Evolutionary conservation across 1,140 invertebrate species (phyloP), one percentile per base, ranked within the genome.

Genomic region (Eulimnadia texana): DNA sequence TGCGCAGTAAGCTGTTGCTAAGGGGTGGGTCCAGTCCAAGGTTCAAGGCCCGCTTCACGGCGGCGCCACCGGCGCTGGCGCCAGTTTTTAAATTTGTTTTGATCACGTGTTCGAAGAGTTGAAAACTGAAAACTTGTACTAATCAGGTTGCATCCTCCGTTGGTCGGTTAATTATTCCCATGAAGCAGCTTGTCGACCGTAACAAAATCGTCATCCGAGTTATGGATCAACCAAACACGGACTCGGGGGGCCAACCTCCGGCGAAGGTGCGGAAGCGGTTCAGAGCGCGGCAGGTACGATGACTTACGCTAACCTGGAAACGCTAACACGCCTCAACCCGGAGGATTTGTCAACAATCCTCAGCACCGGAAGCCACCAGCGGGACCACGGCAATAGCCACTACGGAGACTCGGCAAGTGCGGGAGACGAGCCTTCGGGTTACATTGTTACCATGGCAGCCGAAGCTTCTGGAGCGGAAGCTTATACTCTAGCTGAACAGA

Each of bases 241-340:
- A 42, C 16, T 42, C 33, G 6, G 33, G 33, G 6, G 33, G 33
- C 16, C 33, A 42, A 42, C 33, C 33, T 9, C 33, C 27, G 13
- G 24, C 55, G 11, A 33, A 29, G 55, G 33, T 57, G 3, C 55
- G 28, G 27, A 57, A 57, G 25, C 27, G 13, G 54, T 24, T 19
- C 24, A 24, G 3, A 28, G 19, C 27, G 16, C 54, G 54, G 23
- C 55, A 3, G 25, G 33, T 42, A 42, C 55, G 1, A 33, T 57
- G 55, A 57, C 55, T 2, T 57, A 57, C n/a, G 55, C 55, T 16
- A 57, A 57, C 33, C 29, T 57, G 55, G 55, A 57, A 57, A 57
- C 55, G 10, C 22, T 57, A 20, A 57, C 55, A 23, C 28, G 55
- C 25, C 55, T 57, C 55, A 57, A 57, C 16, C 27, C 24, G 11